phyloP scores from a whole-genome alignment of 2,797 vertebrate genomes.

The Odontamblyopus rebecca region DNA sequence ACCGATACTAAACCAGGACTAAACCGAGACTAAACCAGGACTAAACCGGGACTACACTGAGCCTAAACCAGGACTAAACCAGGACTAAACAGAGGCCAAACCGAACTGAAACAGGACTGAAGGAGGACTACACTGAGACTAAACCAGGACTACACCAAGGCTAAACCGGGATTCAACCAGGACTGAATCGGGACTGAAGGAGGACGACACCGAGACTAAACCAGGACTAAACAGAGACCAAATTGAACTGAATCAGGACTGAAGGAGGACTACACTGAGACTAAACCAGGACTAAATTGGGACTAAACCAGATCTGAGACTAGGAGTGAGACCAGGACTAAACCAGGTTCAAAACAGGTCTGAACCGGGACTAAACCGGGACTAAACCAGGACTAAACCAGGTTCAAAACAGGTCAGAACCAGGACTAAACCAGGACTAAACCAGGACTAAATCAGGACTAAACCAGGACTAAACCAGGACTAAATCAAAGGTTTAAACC shows the following conservation, averaged over 20 bases:
- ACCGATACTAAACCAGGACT: not conserved
- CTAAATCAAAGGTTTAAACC: not conserved
- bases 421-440: not conserved
- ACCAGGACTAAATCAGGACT: not conserved
- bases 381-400: constrained; percentile 39
- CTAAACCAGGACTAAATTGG: not conserved
- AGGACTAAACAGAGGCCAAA: not conserved
- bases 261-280: not conserved
- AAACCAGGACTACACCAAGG: not conserved
- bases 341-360: constrained; percentile 3
- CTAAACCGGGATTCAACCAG: not conserved
- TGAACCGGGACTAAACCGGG: constrained; percentile 74
- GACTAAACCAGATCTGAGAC: constrained; percentile 12
- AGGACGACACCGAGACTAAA: not conserved
- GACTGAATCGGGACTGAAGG: not conserved
- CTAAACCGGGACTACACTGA: not conserved
- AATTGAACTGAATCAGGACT: not conserved
- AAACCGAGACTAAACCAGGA: constrained; percentile 33
- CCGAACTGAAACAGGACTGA: not conserved
- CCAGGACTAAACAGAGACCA: not conserved
- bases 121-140: not conserved
- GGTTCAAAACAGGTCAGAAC: constrained; percentile 63
- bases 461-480: not conserved
- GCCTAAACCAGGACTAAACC: not conserved
- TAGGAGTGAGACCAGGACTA: not conserved